Percentiles rank a stretch among this genome's conserved stretches.
phyloP scores from a whole-genome alignment of 2,113 vertebrate genomes.

The Naja naja region DNA sequence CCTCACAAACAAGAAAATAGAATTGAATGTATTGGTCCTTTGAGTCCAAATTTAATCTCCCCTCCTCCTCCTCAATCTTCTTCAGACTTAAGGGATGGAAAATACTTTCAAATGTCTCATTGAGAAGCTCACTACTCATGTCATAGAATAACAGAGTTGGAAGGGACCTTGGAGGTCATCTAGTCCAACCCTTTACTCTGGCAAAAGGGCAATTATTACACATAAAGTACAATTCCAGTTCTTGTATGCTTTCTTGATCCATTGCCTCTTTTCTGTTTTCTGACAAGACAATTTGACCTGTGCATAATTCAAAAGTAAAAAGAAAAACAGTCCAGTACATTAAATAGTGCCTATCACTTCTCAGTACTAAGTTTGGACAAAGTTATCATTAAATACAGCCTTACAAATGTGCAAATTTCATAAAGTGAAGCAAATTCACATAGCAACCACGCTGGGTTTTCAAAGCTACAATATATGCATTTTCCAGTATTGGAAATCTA shows the following conservation, averaged over 20 bases:
- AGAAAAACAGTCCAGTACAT: background rate
- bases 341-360: background rate
- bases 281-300: background rate
- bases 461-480: background rate
- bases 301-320: background rate
- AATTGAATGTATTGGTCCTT: constrained; percentile 45
- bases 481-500: background rate
- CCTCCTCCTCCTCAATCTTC: constrained; percentile 45
- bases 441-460: background rate
- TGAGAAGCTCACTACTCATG: constrained; percentile 48
- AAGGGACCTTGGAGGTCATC: no score
- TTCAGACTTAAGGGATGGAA: constrained; percentile 59
- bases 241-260: constrained; percentile 47
- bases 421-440: background rate
- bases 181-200: background rate
- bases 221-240: constrained; percentile 48
- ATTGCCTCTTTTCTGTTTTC: constrained; percentile 36
- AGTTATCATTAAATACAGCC: background rate
- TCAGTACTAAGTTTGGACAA: background rate
- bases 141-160: no score
- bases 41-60: constrained; percentile 48
- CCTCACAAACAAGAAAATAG: constrained; percentile 32
- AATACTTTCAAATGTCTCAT: constrained; percentile 70
- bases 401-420: background rate
- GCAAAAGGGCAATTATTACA: constrained; percentile 27